Evolutionary conservation across 1,140 invertebrate genomes (phyloP).

Genomic region (Phortica variegata): DNA sequence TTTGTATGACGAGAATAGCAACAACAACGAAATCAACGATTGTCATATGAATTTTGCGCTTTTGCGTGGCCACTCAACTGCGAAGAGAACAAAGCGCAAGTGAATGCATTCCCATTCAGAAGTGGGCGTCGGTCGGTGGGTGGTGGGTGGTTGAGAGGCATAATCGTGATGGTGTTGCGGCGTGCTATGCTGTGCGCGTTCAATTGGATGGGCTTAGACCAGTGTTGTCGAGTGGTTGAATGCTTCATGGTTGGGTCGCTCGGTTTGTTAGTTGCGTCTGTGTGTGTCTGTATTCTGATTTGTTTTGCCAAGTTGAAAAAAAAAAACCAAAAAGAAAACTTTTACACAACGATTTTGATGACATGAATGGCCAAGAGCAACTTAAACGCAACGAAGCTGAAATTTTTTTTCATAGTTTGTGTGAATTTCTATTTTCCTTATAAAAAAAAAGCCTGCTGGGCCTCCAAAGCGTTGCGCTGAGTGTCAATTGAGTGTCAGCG

Average conservation of each 20-base stretch:
- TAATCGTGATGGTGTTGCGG: not conserved
- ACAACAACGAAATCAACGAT: conserved; percentile 15
- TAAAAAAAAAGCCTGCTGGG: too few relatives aligned
- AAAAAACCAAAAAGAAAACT: conserved; percentile 12
- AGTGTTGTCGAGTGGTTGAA: too few relatives aligned
- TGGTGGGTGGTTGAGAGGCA: conserved; percentile 3
- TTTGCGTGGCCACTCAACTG: conserved; percentile 54
- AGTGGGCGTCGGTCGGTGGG: conserved; percentile 4
- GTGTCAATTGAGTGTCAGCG: too few relatives aligned
- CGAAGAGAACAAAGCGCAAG: conserved; percentile 48
- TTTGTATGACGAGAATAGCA: conserved; percentile 1
- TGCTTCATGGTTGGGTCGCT: too few relatives aligned
- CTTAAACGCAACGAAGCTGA: conserved; percentile 40
- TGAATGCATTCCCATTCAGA: conserved; percentile 48
- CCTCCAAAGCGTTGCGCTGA: too few relatives aligned
- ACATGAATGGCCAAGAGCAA: conserved; percentile 29
- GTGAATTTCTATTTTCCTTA: not conserved
- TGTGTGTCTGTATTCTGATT: conserved; percentile 2
- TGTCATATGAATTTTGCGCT: conserved; percentile 47
- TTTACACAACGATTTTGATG: conserved; percentile 38
- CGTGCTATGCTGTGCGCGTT: too few relatives aligned
- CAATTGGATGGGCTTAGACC: too few relatives aligned
- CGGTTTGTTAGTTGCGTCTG: too few relatives aligned
- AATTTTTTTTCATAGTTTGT: conserved; percentile 20
- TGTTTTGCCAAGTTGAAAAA: conserved; percentile 4